These are phyloP conservation scores for Nycticebus coucang DNA, from an alignment of 2,113 vertebrate species.

Conservation along the genomic window DNA sequence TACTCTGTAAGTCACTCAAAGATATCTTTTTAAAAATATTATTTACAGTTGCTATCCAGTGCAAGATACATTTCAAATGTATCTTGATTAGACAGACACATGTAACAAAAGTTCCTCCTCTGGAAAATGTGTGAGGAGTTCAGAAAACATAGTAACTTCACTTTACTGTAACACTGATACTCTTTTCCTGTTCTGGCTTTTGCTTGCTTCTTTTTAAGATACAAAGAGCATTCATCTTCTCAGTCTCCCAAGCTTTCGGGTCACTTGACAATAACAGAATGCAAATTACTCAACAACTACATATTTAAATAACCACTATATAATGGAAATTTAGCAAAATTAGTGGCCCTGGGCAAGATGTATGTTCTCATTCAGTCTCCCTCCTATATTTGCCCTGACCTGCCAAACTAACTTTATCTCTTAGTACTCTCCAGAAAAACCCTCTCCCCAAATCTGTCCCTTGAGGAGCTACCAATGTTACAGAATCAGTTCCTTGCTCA, in stretches of 20 bases:
- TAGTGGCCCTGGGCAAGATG: background rate
- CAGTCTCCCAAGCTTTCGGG: conserved; percentile 60
- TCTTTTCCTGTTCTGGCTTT: conserved; percentile 33
- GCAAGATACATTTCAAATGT: conserved; percentile 62
- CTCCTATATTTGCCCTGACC: background rate
- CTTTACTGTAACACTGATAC: conserved; percentile 64
- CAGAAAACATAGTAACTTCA: conserved; percentile 45
- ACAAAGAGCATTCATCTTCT: conserved; percentile 58
- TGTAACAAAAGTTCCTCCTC: conserved; percentile 64
- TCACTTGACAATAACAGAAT: conserved; percentile 53
- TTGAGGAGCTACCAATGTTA: conserved; percentile 11
- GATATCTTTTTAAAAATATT: background rate
- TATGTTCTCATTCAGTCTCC: conserved; percentile 17
- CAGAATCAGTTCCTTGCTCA: conserved; percentile 32
- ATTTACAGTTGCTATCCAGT: conserved; percentile 56
- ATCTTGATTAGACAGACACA: conserved; percentile 47
- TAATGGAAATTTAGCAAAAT: conserved; percentile 27
- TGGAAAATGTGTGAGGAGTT: conserved; percentile 26
- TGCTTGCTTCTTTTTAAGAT: conserved; percentile 47
- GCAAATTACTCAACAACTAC: conserved; percentile 51
- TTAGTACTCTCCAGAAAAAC: background rate
- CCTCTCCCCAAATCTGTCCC: background rate
- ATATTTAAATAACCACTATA: background rate
- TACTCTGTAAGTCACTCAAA: conserved; percentile 9
- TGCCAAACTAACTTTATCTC: conserved; percentile 52